These are phyloP conservation scores for Drosophila tripunctata DNA, from an alignment of 2,888 invertebrate species.

Conservation along the genomic window DNA sequence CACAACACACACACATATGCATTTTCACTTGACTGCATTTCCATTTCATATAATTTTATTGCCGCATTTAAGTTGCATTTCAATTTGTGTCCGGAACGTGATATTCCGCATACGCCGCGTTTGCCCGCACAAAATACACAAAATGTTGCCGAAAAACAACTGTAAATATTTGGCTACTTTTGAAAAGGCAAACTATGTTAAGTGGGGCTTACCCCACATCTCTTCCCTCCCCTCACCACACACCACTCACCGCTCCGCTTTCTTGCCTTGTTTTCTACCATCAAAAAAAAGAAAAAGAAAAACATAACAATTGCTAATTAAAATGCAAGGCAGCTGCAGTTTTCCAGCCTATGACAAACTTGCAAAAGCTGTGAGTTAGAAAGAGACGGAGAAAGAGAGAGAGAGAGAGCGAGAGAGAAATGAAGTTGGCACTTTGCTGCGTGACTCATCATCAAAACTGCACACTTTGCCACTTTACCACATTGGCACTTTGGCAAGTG, in stretches of 20 bases:
- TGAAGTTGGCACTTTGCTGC: slow-evolving; percentile 18
- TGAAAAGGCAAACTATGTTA: slow-evolving; percentile 64
- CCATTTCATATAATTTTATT: slow-evolving; percentile 71
- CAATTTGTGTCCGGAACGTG: slow-evolving; percentile 64
- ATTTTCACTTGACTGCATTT: slow-evolving; percentile 61
- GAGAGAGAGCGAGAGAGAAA: not conserved
- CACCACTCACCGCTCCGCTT: not conserved
- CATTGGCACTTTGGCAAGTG: slow-evolving; percentile 45
- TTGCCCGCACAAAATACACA: slow-evolving; percentile 28
- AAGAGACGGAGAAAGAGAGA: not conserved
- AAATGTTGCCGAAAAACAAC: slow-evolving; percentile 55
- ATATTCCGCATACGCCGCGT: slow-evolving; percentile 60
- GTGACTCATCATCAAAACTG: slow-evolving; percentile 55
- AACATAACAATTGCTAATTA: slow-evolving; percentile 65
- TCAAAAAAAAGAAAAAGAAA: not conserved
- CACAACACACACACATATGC: slow-evolving; percentile 5
- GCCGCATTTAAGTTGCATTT: slow-evolving; percentile 74
- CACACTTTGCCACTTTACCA: slow-evolving; percentile 27
- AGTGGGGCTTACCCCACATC: slow-evolving; percentile 27
- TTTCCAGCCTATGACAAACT: slow-evolving; percentile 46
- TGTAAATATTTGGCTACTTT: slow-evolving; percentile 69
- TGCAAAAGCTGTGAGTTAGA: slow-evolving; percentile 17
- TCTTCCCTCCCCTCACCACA: not conserved
- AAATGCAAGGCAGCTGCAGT: slow-evolving; percentile 63
- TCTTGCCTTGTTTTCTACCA: no score